Conservation (phyloP, 2,797 vertebrate species). For the Pseudomugil gertrudae region DNA sequence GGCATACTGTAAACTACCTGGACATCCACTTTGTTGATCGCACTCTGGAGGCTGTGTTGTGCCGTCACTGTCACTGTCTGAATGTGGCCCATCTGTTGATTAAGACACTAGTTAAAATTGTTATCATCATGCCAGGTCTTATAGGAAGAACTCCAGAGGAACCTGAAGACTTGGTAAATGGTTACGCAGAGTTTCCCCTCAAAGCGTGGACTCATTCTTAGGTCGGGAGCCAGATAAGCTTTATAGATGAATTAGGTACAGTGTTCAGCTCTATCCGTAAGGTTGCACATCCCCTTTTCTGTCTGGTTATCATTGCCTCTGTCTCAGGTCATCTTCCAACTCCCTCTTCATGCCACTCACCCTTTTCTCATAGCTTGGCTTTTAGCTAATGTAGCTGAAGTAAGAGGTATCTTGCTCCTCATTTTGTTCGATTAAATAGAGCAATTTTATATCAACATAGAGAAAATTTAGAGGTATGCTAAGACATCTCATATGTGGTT, state of each 20-base stretch:
- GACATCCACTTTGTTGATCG: conserved; percentile 14
- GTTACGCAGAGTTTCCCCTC: not conserved
- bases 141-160: not conserved
- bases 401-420: not conserved
- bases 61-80: conserved; percentile 9
- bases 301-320: not conserved
- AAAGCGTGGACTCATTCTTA: not conserved
- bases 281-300: not conserved
- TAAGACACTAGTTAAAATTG: conserved; percentile 18
- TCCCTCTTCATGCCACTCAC: not conserved
- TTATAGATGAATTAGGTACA: not conserved
- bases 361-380: not conserved
- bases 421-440: not conserved
- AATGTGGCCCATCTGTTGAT: conserved; percentile 17
- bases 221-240: not conserved
- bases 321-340: not conserved
- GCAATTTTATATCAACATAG: not conserved
- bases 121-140: not conserved
- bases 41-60: conserved; percentile 14
- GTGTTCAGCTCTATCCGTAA: not conserved
- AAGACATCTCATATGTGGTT: not conserved
- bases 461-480: not conserved
- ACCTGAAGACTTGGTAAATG: not conserved
- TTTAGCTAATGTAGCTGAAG: not conserved
- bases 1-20: conserved; percentile 17